Evolutionary conservation across 2,797 vertebrate species (phyloP), one percentile per base, ranked within the genome.

Genomic region (Craterocephalus amniculus): DNA sequence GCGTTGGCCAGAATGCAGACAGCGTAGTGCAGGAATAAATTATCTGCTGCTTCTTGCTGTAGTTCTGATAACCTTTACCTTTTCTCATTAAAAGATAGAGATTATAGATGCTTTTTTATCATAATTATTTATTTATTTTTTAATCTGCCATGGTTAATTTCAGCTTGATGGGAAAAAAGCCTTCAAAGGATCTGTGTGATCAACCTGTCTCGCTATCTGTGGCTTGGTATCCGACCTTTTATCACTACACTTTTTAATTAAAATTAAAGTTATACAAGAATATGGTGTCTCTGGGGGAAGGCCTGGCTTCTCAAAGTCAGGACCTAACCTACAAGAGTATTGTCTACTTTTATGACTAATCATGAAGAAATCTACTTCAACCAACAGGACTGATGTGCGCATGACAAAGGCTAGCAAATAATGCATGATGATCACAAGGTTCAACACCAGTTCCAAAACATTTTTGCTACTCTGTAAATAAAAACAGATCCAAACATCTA

Each of bases 61-160:
- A 1, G 4, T 58, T 64, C 76, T 80, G 79, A 87, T 84, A 77
- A 79, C 76, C 80, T 88, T 84, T 84, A 74, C 58, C 52, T 78
- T 70, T 78, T 61, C 76, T 80, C 52, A 69, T 81, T 83, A 79
- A 75, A 54, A 73, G 72, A 77, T 55, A 51, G 55, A 81, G 70
- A 87, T 76, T 56, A 70, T 54, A 70, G 63, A 76, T 43, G 48
- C 54, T 32, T 10, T 8, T 22, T 34, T 34, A 34, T 34, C 9
- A 7, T 35, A 2, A 10, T 35, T 10, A 35, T 35, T 35, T 32
- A 6, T 32, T 32, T 35, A 35, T 32, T 35, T 38, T 38, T 38
- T 38, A 38, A 38, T 38, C 36, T 38, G 13, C 13, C 67, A 31
- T 24, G 27, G 49, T 80, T 72, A 52, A 69, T 66, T 69, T 84